Evolutionary conservation across 2,113 vertebrate species (phyloP).

Genomic region (Leucopsar rothschildi): DNA sequence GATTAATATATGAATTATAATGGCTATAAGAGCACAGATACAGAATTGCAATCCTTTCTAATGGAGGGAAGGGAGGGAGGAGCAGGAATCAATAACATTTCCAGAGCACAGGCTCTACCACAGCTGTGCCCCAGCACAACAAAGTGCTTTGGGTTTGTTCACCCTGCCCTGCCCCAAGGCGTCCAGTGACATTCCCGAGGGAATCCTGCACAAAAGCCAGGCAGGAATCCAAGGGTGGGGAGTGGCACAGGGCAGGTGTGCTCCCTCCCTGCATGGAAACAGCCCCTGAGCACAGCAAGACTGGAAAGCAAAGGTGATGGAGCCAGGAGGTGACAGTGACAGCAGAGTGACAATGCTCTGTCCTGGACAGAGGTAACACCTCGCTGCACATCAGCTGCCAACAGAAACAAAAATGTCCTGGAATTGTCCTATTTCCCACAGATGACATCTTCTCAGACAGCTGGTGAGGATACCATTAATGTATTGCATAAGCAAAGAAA

Average conservation of each 20-base stretch:
- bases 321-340: neutral
- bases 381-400: neutral
- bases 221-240: neutral
- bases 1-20: neutral
- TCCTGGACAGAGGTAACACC: neutral
- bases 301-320: neutral
- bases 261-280: neutral
- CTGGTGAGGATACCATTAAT: neutral
- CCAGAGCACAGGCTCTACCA: neutral
- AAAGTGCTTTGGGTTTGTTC: neutral
- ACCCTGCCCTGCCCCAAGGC: neutral
- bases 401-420: no score
- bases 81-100: neutral
- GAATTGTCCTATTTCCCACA: fast-evolving
- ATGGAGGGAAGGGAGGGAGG: neutral
- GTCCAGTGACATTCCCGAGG: neutral
- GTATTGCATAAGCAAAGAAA: neutral
- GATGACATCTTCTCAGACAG: neutral
- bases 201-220: no score
- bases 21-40: neutral
- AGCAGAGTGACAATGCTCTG: neutral
- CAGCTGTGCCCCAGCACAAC: neutral
- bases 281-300: neutral
- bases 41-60: neutral
- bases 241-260: neutral